Conservation (phyloP, 2,888 invertebrate species). For the Clanis bilineata region DNA sequence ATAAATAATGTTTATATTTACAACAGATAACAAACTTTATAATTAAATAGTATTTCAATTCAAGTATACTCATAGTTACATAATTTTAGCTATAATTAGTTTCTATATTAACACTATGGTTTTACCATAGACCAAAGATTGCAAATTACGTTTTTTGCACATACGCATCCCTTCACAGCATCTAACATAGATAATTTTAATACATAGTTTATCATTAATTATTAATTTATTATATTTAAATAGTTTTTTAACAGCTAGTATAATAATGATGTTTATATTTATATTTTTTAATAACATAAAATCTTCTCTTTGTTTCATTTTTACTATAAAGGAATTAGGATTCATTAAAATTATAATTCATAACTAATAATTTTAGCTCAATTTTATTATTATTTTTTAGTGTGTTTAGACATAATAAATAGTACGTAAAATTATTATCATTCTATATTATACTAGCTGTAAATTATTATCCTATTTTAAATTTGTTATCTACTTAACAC, state of each 20-base stretch:
- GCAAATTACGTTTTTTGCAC: not conserved
- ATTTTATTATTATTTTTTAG: too few relatives aligned
- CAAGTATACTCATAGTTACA: slow-evolving; percentile 38
- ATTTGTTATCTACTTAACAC: slow-evolving; percentile 8
- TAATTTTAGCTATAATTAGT: slow-evolving; percentile 21
- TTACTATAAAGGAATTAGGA: too few relatives aligned
- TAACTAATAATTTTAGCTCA: too few relatives aligned
- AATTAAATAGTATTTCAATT: slow-evolving; percentile 29
- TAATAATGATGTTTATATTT: not conserved
- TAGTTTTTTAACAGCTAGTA: not conserved
- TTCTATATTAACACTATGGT: slow-evolving; percentile 38
- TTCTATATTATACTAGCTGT: not conserved
- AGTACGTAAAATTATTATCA: not conserved
- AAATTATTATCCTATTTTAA: slow-evolving; percentile 16
- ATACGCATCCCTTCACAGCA: not conserved
- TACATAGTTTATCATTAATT: too few relatives aligned
- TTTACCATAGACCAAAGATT: slow-evolving; percentile 34
- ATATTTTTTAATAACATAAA: not conserved
- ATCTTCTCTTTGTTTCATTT: not conserved
- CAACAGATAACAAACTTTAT: slow-evolving; percentile 60
- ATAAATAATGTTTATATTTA: slow-evolving; percentile 55
- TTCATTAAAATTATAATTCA: too few relatives aligned
- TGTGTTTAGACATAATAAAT: too few relatives aligned
- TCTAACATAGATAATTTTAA: too few relatives aligned
- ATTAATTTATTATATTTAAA: not conserved